phyloP scores from a whole-genome alignment of 2,113 vertebrate genomes.

The Phyllostomus hastatus region DNA sequence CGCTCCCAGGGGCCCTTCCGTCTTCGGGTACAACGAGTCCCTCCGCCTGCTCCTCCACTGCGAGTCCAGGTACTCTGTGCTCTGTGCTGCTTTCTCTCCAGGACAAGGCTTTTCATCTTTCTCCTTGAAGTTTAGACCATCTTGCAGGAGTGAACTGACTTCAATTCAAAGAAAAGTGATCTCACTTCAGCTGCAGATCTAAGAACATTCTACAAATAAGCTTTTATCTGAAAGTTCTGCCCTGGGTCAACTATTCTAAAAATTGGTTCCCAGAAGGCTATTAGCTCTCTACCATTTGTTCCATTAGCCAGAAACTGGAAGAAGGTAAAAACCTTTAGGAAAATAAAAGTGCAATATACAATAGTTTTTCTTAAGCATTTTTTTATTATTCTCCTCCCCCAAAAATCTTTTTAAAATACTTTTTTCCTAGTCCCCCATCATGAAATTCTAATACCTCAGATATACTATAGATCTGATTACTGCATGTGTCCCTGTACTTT shows the following conservation, averaged over 20 bases:
- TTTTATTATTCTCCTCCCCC: not conserved
- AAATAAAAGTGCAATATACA: not conserved
- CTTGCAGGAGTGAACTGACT: not conserved
- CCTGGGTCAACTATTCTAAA: not conserved
- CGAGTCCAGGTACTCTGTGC: not conserved
- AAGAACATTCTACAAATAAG: not conserved
- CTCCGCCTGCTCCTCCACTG: not conserved
- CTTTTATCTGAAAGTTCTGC: constrained; percentile 21
- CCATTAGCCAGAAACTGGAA: not conserved
- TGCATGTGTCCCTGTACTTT: not conserved
- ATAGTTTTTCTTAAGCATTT: not conserved
- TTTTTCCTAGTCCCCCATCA: not conserved
- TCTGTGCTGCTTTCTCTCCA: not conserved
- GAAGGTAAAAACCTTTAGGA: not conserved
- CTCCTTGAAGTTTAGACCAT: not conserved
- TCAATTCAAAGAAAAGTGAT: not conserved
- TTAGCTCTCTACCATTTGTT: constrained; percentile 32
- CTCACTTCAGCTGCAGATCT: not conserved
- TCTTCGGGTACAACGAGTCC: accelerated
- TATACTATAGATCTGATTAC: not conserved
- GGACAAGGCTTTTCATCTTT: not conserved
- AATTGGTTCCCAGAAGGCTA: not conserved
- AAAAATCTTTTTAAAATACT: not conserved
- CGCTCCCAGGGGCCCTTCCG: accelerated
- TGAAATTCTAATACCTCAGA: not conserved